Base-by-base conservation (phyloP, 2,888 invertebrate species). In the Notocelia uddmanniana region DNA sequence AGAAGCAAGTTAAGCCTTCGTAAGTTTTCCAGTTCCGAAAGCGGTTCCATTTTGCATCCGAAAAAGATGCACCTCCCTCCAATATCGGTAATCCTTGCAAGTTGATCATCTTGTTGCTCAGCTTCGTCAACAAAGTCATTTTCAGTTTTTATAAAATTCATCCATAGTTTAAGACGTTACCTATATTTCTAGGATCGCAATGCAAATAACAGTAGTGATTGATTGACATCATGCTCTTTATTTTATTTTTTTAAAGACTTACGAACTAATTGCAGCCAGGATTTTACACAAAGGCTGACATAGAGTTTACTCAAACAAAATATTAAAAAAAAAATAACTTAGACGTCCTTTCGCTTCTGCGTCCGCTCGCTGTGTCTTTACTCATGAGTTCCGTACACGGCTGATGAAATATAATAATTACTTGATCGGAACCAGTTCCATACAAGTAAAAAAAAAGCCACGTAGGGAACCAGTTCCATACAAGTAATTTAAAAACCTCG, bases 1-100 rank as follows among this genome's bases (percentile, higher is more conserved):
- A 63, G 63, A 63, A 63, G 63, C 18, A 63, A 50, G 15, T 63
- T 23, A 63, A 63, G 63, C 63, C 63, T 63, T 50, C 50, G 62
- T 31, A 62, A 62, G 23, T 62, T 62, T 50, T 50, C 62, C 48
- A 62, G 26, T 23, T 62, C n/a, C 60, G 48, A 62, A 21, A 48
- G 23, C 60, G 60, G 60, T 62, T 62, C 26, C 26, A 62, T 62
- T 21, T n/a, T 15, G 48, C 60, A 48, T 18, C 26, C 60, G 48
- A 21, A 41, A 45, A 62, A 48, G 48, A 62, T 21, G 48, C 60
- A 62, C 60, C 41, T 23, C 45, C 23, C 48, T 62, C 37, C 48
- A 62, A 15, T 21, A 62, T 48, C 60, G 60, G 15, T 21, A 62
- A 62, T 48, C 21, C 60, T 62, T 62, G 60, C 60, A 23, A 62